phyloP scores from a whole-genome alignment of 2,113 vertebrate genomes.

The Gnathonemus echidnorhynchus region DNA sequence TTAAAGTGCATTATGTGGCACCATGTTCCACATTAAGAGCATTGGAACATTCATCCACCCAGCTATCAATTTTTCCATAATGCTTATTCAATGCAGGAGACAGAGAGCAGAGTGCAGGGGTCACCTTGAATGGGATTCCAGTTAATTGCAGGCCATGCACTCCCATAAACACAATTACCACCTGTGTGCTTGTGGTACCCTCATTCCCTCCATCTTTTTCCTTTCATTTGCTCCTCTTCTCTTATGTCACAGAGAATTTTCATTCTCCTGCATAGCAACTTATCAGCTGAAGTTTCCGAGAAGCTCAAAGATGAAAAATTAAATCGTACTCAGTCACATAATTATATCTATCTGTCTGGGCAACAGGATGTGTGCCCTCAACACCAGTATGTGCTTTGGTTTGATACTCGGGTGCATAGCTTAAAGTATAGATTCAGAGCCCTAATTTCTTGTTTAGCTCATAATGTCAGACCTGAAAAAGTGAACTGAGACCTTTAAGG shows the following conservation, averaged over 20 bases:
- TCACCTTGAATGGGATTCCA: background rate
- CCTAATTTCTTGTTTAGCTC: background rate
- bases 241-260: background rate
- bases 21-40: background rate
- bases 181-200: background rate
- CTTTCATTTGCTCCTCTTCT: background rate
- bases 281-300: background rate
- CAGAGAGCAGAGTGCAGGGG: background rate
- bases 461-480: background rate
- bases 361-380: background rate
- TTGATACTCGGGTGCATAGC: background rate
- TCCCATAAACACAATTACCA: background rate
- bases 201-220: background rate
- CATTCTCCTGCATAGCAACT: background rate
- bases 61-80: background rate
- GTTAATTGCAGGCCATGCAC: background rate
- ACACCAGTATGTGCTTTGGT: background rate
- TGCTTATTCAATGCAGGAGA: background rate
- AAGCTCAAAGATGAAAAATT: background rate
- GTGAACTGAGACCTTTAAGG: constrained; percentile 8
- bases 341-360: background rate
- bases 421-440: background rate
- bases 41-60: background rate
- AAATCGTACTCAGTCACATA: background rate
- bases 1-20: background rate